phyloP scores from a whole-genome alignment of 2,113 vertebrate species.

The Bettongia penicillata region DNA sequence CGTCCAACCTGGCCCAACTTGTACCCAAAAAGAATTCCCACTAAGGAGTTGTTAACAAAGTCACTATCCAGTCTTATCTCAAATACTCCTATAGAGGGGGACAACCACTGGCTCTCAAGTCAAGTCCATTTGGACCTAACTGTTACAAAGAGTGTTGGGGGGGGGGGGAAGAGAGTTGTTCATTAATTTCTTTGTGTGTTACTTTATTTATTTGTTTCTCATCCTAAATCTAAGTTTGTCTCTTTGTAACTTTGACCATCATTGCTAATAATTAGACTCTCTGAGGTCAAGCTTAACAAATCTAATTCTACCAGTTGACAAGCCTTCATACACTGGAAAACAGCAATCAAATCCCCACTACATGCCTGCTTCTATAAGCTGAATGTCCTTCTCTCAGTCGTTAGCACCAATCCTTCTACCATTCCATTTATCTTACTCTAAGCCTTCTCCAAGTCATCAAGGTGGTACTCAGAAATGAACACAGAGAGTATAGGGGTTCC shows the following conservation, averaged over 20 bases:
- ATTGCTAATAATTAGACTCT: background rate
- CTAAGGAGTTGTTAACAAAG: background rate
- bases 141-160: background rate
- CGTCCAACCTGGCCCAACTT: background rate
- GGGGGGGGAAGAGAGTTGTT: background rate
- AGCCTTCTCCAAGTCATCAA: background rate
- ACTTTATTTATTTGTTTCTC: background rate
- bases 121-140: background rate
- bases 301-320: background rate
- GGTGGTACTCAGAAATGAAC: background rate
- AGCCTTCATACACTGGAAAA: background rate
- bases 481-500: background rate
- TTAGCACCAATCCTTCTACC: background rate
- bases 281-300: background rate
- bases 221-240: background rate
- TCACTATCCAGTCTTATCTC: background rate
- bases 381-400: background rate
- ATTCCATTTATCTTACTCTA: background rate
- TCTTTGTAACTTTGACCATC: background rate
- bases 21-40: background rate
- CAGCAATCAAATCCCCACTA: background rate
- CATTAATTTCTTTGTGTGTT: background rate
- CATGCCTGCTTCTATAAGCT: background rate
- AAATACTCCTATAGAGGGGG: background rate
- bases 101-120: background rate